These are phyloP conservation scores for Melipona beecheii DNA, from an alignment of 2,888 invertebrate species.

Conservation along the genomic window DNA sequence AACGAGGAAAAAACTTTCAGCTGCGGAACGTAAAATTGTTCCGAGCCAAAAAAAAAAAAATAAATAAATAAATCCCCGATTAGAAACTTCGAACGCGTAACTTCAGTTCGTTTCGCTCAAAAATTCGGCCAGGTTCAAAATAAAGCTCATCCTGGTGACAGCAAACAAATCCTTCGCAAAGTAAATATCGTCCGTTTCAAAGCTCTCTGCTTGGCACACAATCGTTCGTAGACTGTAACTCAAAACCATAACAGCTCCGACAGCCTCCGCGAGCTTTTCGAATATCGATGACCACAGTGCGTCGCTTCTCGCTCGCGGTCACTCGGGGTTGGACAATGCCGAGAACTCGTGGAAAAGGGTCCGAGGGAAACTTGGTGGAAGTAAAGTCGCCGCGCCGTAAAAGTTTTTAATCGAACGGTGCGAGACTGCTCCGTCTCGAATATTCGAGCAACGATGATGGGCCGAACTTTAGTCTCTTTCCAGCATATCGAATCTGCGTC, in stretches of 20 bases:
- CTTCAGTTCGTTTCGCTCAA: background rate
- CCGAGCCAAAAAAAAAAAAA: no score
- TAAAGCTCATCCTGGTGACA: background rate
- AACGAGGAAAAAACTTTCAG: no score
- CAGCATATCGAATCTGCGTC: background rate
- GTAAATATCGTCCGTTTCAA: background rate
- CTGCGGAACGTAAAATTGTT: no score
- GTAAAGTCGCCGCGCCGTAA: background rate
- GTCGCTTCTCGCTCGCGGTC: background rate
- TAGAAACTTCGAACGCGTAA: no score
- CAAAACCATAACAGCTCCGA: background rate
- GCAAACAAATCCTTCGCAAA: background rate
- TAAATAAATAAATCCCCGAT: no score
- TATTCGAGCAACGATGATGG: background rate
- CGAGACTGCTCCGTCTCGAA: background rate
- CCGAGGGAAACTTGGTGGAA: background rate
- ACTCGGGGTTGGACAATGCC: background rate
- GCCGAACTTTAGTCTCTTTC: background rate
- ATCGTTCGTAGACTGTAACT: background rate
- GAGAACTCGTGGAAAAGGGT: background rate
- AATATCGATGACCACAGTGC: constrained; percentile 1
- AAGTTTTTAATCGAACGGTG: background rate
- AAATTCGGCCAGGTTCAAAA: background rate
- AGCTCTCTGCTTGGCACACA: background rate
- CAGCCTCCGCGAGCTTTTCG: background rate